Evolutionary conservation across 2,113 vertebrate genomes (phyloP), one percentile per base, ranked within the genome.

Genomic region (Cheilinus undulatus): DNA sequence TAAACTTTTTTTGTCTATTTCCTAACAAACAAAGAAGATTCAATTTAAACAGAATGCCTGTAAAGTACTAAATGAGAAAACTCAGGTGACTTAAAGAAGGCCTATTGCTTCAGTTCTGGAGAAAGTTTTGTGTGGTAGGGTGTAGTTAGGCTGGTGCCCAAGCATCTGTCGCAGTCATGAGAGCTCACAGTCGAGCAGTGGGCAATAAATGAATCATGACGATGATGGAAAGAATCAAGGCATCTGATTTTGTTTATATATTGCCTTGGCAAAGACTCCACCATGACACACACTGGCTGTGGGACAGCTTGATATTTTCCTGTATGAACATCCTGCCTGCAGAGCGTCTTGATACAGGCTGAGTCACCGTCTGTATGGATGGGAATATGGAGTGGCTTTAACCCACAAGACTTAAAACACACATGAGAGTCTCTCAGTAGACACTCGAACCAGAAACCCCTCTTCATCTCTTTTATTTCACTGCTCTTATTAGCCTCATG

Each of bases 401-500:
- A 57, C 75, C 76, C 62, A 40, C 66, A 49, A 59, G 75, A 77
- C 69, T 78, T 73, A 34, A 80, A 83, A 65, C 38, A 15, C 24
- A 11, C 64, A 67, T 23, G 49, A 87, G 85, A 68, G 76, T 64
- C 79, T 88, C 76, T 88, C 10, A 69, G 58, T 23, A 19, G 66
- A 72, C 4, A 61, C 81, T 90, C 59, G 7, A 80, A 72, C 30
- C 10, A 0, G n/a, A n/a, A 73, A 74, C 59, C 58, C 64, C 78
- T 81, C 83, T 83, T 78, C 72, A 78, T 80, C 67, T 64, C 59
- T 67, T 82, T 85, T 63, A 64, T 70, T 83, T 73, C 68, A 42
- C 0, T 3, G 48, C 71, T 69, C 73, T 56, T 75, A 53, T 77
- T 70, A 71, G 58, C 72, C 54, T 81, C 54, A 3, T 52, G 46